Evolutionary conservation across 2,113 vertebrate genomes (phyloP).

Genomic region (Carettochelys insculpta): DNA sequence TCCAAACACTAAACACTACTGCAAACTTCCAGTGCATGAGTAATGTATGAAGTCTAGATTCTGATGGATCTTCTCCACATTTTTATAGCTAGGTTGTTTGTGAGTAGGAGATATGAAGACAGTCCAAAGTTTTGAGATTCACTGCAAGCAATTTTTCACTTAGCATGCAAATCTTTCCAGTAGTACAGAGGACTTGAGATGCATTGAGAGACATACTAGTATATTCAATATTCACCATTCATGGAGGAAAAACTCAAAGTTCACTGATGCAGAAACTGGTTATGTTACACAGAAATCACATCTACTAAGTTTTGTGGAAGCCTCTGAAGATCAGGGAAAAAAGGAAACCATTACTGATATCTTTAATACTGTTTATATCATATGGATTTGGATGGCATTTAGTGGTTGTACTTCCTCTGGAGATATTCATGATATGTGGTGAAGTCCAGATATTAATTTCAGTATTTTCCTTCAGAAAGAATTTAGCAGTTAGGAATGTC

Average conservation of each 20-base stretch:
- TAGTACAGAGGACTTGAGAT: neutral
- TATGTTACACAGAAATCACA: neutral
- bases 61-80: neutral
- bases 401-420: neutral
- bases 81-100: neutral
- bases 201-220: neutral
- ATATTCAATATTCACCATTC: neutral
- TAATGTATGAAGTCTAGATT: neutral
- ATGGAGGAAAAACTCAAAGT: neutral
- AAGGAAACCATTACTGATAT: neutral
- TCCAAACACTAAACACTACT: neutral
- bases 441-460: neutral
- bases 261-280: neutral
- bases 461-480: neutral
- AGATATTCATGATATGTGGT: neutral
- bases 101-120: neutral
- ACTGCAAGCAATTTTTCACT: neutral
- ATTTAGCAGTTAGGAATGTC: neutral
- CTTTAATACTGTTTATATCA: neutral
- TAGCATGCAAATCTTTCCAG: neutral
- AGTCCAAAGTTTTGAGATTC: neutral
- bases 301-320: neutral
- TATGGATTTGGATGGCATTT: neutral
- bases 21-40: neutral
- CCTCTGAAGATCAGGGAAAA: neutral